These are phyloP conservation scores for Eumerus sabulonum DNA, from an alignment of 2,888 invertebrate genomes.

Conservation along the genomic window DNA sequence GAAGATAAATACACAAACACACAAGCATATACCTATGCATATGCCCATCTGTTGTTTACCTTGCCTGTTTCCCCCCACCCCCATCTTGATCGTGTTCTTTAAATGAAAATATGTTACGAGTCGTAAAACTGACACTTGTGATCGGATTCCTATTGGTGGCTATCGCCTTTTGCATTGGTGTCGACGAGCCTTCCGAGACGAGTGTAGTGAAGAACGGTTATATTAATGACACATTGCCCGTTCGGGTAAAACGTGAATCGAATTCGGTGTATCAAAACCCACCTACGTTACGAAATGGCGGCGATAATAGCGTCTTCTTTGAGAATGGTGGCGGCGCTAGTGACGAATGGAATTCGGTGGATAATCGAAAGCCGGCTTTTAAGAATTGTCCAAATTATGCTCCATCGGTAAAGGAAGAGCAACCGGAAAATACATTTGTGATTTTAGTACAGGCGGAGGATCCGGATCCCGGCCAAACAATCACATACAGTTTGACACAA, in stretches of 20 bases:
- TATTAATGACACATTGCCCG: constrained; percentile 68
- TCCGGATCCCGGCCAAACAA: constrained; percentile 87
- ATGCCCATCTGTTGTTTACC: no score
- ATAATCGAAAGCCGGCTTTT: constrained; percentile 94
- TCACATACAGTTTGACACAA: constrained; percentile 90
- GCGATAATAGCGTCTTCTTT: constrained; percentile 48
- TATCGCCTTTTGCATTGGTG: constrained; percentile 27
- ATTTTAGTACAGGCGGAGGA: constrained; percentile 80
- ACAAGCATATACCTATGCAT: no score
- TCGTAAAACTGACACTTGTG: constrained; percentile 21
- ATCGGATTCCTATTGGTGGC: constrained; percentile 25
- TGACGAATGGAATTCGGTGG: constrained; percentile 74
- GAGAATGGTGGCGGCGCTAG: constrained; percentile 64
- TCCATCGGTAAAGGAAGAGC: constrained; percentile 89
- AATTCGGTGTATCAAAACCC: constrained; percentile 71
- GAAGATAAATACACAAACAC: no score
- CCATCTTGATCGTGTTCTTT: constrained; percentile 11
- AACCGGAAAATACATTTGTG: constrained; percentile 86
- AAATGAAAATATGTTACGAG: constrained; percentile 44
- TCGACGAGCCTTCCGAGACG: neutral
- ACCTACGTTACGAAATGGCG: constrained; percentile 66
- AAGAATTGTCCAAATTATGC: constrained; percentile 90
- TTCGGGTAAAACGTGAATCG: constrained; percentile 66
- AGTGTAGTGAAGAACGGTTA: constrained; percentile 41
- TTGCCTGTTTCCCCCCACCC: no score